phyloP scores from a whole-genome alignment of 2,113 vertebrate species.

The Lonchura striata region DNA sequence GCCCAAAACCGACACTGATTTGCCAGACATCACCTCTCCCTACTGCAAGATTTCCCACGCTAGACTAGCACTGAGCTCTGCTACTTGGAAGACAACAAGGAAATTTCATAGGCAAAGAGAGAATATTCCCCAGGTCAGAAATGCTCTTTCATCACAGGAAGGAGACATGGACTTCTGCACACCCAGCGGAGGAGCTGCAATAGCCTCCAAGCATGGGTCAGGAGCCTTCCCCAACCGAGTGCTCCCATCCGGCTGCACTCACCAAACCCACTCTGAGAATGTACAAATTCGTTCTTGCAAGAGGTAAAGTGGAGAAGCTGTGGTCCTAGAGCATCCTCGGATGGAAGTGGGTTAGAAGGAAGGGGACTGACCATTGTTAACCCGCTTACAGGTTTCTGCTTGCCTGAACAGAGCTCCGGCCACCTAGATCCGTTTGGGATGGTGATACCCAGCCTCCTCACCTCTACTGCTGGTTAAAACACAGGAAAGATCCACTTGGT shows the following conservation, averaged over 20 bases:
- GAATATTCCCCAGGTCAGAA: background rate
- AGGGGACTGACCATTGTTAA: fast-evolving
- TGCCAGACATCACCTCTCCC: background rate
- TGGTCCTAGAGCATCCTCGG: background rate
- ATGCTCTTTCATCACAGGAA: background rate
- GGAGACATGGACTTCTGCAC: background rate
- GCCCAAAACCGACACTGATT: background rate
- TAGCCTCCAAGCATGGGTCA: background rate
- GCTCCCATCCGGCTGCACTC: background rate
- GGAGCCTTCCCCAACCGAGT: fast-evolving
- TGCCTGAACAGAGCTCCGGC: background rate
- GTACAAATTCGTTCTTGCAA: background rate
- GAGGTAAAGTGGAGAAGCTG: background rate
- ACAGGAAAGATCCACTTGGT: background rate
- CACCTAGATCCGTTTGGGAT: background rate
- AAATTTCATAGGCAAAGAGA: background rate
- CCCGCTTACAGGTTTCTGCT: background rate
- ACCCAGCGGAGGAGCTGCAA: background rate
- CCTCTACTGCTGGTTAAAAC: background rate
- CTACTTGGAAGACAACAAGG: background rate
- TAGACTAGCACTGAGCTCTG: background rate
- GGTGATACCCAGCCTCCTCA: background rate
- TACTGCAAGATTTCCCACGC: background rate
- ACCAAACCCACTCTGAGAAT: background rate
- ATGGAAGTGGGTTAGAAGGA: background rate